phyloP scores from a whole-genome alignment of 2,113 vertebrate genomes.

The Colius striatus region DNA sequence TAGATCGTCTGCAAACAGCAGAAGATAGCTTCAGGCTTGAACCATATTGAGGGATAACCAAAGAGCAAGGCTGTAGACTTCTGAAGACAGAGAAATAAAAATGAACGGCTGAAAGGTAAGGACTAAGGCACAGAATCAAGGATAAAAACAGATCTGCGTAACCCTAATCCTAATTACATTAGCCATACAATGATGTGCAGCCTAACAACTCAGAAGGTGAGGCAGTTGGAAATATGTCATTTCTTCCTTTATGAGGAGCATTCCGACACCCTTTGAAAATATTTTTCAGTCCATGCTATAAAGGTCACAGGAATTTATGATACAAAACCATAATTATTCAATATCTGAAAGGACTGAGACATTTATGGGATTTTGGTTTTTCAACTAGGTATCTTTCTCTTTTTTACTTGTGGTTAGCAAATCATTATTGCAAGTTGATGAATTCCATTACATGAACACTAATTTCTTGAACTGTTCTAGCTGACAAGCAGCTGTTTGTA shows the following conservation, averaged over 20 bases:
- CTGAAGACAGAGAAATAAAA: neutral
- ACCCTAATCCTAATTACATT: neutral
- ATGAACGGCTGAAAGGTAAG: neutral
- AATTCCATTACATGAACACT: neutral
- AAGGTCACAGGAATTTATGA: neutral
- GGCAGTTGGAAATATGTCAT: neutral
- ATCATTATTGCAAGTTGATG: neutral
- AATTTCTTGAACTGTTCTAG: neutral
- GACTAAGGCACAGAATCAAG: neutral
- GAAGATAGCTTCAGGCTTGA: neutral
- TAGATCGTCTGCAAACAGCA: neutral
- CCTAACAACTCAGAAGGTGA: neutral
- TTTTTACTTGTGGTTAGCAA: neutral
- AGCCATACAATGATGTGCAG: neutral
- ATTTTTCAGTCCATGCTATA: neutral
- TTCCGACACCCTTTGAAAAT: neutral
- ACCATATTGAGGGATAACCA: neutral
- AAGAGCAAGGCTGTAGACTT: neutral
- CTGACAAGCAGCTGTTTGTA: conserved; percentile 5
- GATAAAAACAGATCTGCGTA: neutral
- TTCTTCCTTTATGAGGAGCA: neutral
- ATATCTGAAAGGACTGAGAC: neutral
- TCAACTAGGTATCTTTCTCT: neutral
- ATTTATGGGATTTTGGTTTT: neutral
- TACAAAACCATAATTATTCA: neutral